Evolutionary conservation across 2,113 vertebrate species (phyloP).

Genomic region (Guaruba guarouba): DNA sequence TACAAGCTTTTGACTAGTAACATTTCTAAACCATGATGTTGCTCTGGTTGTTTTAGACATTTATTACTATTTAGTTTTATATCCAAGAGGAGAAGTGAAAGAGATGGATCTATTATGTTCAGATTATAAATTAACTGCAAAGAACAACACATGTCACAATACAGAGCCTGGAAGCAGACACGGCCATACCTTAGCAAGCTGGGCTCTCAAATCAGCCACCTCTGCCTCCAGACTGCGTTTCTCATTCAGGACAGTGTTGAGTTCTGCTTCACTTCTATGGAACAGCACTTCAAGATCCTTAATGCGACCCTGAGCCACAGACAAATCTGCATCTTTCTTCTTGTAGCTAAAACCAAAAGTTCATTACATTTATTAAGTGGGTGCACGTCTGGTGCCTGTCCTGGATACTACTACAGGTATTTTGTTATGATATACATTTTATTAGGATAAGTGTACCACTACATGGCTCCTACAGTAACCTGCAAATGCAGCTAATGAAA

Average conservation of each 20-base stretch:
- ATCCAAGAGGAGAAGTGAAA: background rate
- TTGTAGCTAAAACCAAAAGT: constrained; percentile 79
- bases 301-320: constrained; percentile 80
- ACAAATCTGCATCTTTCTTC: constrained; percentile 89
- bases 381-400: background rate
- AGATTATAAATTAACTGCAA: background rate
- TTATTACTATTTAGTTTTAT: background rate
- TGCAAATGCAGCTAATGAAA: background rate
- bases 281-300: constrained; percentile 86
- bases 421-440: background rate
- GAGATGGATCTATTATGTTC: background rate
- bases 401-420: background rate
- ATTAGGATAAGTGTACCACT: background rate
- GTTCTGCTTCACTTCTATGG: constrained; percentile 86
- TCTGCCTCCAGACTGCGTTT: constrained; percentile 82
- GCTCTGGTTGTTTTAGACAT: background rate
- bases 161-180: background rate
- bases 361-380: accelerated
- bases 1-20: background rate
- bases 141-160: background rate
- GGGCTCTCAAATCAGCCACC: constrained; percentile 81
- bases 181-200: constrained; percentile 85
- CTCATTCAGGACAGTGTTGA: constrained; percentile 84
- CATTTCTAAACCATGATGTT: background rate
- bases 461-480: background rate